Conservation (phyloP, 1,140 invertebrate species). For the Sycophila sp. region DNA sequence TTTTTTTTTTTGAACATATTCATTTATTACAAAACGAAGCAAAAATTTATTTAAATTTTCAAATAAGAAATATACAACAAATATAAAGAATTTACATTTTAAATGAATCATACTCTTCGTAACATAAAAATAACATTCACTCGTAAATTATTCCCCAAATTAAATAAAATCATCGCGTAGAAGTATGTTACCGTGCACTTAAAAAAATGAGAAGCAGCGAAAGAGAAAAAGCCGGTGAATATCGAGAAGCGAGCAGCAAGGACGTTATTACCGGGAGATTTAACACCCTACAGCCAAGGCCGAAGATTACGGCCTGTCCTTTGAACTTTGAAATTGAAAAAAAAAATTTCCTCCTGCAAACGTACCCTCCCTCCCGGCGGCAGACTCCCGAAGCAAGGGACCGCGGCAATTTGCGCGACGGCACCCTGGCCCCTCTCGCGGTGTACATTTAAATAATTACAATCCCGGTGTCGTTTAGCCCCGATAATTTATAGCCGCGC, state of each 20-base stretch:
- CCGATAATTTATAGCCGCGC: constrained; percentile 57
- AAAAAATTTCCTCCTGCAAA: not conserved
- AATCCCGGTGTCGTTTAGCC: constrained; percentile 52
- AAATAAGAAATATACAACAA: too few species aligned
- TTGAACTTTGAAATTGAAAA: constrained; percentile 30
- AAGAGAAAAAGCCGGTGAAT: not conserved
- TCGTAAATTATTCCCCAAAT: too few species aligned
- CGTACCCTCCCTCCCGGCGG: not conserved
- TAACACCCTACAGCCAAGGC: constrained; percentile 1
- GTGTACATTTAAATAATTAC: constrained; percentile 61
- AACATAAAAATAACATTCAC: too few species aligned
- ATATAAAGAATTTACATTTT: too few species aligned
- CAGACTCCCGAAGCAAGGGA: not conserved
- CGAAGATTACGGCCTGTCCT: constrained; percentile 26
- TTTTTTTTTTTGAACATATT: too few species aligned
- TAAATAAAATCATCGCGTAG: too few species aligned
- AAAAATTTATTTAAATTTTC: too few species aligned
- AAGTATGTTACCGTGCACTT: too few species aligned
- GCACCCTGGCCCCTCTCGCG: not conserved
- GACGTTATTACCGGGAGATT: constrained; percentile 33
- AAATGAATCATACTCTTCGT: too few species aligned
- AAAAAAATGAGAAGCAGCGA: not conserved
- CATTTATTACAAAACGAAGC: too few species aligned
- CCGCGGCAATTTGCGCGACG: not conserved
- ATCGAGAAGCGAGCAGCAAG: not conserved